Evolutionary conservation across 1,140 invertebrate genomes (phyloP).

Genomic region (Drosophila lini): DNA sequence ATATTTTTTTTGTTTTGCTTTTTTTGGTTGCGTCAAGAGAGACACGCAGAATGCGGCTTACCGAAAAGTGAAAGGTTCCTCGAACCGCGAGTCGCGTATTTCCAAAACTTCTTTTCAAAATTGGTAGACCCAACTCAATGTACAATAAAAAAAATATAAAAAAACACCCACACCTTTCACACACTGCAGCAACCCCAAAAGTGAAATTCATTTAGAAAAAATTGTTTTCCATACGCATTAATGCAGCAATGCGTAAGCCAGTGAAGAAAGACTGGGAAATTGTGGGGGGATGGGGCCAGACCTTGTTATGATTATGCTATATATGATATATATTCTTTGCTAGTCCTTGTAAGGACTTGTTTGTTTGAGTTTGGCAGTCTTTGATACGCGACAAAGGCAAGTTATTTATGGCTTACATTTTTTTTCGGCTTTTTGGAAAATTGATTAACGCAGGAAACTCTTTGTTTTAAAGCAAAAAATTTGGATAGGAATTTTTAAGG

Average conservation of each 20-base stretch:
- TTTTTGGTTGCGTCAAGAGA: slow-evolving; percentile 58
- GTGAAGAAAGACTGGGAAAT: slow-evolving; percentile 10
- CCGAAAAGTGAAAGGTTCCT: slow-evolving; percentile 62
- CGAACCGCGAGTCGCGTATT: slow-evolving; percentile 53
- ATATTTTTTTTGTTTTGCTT: not conserved
- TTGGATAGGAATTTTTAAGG: not conserved
- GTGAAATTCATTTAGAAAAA: slow-evolving; percentile 50
- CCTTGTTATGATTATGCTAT: slow-evolving; percentile 29
- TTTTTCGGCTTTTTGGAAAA: slow-evolving; percentile 5
- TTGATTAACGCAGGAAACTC: slow-evolving; percentile 37
- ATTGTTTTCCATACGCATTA: slow-evolving; percentile 82
- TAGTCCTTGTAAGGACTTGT: slow-evolving; percentile 28
- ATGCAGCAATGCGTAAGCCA: slow-evolving; percentile 74
- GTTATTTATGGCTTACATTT: slow-evolving; percentile 33
- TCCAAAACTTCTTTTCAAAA: slow-evolving; percentile 64
- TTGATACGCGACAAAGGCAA: slow-evolving; percentile 35
- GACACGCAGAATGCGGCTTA: slow-evolving; percentile 78
- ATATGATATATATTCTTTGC: not conserved
- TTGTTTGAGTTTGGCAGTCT: slow-evolving; percentile 21
- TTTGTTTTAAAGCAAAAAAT: slow-evolving; percentile 20
- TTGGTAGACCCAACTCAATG: slow-evolving; percentile 24
- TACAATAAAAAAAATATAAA: not conserved
- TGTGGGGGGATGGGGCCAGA: slow-evolving; percentile 17
- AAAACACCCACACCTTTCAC: slow-evolving; percentile 5
- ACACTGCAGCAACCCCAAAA: slow-evolving; percentile 57